A percentile compares a stretch with the other conserved stretches of the same genome.
phyloP scores from a whole-genome alignment of 2,113 vertebrate genomes.

The Cynocephalus volans region DNA sequence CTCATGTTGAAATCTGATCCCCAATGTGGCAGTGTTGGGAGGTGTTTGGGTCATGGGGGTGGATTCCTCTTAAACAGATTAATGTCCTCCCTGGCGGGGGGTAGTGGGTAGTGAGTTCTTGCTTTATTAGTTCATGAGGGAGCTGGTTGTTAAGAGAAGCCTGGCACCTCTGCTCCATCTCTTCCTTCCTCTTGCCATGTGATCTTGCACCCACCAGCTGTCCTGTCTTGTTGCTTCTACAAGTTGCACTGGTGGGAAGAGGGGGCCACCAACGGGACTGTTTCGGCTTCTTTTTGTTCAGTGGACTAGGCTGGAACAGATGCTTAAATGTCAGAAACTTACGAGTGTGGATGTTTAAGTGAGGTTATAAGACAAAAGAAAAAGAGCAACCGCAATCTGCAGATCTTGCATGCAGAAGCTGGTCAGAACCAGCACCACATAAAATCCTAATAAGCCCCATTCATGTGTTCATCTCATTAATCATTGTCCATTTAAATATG shows the following conservation, averaged over 20 bases:
- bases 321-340: constrained; percentile 13
- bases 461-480: not conserved
- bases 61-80: too few relatives aligned
- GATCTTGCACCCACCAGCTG: too few relatives aligned
- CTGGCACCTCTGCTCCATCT: too few relatives aligned
- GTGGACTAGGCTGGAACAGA: not conserved
- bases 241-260: not conserved
- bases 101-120: too few relatives aligned
- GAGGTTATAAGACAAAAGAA: constrained; percentile 57
- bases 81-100: too few relatives aligned
- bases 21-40: too few relatives aligned
- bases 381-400: not conserved
- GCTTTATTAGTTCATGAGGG: too few relatives aligned
- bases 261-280: not conserved
- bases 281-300: not conserved
- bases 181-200: too few relatives aligned
- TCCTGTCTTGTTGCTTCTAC: not conserved
- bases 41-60: too few relatives aligned
- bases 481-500: not conserved
- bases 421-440: not conserved
- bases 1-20: too few relatives aligned
- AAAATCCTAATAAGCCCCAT: not conserved
- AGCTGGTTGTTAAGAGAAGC: too few relatives aligned
- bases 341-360: constrained; percentile 28
- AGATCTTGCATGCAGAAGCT: not conserved